Conservation (phyloP, 64 coral and sea anemone genomes). For the Platygyra sinensis region DNA sequence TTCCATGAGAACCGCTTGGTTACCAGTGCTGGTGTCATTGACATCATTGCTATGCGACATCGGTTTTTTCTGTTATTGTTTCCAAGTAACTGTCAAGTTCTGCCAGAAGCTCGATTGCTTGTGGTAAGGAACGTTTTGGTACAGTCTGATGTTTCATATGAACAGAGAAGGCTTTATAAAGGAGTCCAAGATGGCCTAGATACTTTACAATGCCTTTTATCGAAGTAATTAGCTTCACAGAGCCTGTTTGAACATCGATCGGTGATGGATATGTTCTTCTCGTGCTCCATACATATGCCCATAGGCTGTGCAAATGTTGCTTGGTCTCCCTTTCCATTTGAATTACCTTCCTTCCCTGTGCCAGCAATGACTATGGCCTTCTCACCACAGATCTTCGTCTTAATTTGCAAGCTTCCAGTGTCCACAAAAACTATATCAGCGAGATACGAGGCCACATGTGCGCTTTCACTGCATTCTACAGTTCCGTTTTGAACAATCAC, state of each 20-base stretch:
- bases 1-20: slow-evolving; percentile 22
- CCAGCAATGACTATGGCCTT: slow-evolving; percentile 2
- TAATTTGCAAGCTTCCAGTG: slow-evolving; percentile 41
- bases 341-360: neutral
- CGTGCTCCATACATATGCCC: slow-evolving; percentile 5
- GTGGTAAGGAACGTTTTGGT: neutral
- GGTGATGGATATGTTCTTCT: slow-evolving; percentile 13
- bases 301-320: slow-evolving; percentile 5
- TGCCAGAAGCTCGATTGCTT: slow-evolving; percentile 8
- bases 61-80: neutral
- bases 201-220: slow-evolving; percentile 1
- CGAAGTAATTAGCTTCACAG: neutral
- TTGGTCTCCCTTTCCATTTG: slow-evolving; percentile 16
- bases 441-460: slow-evolving; percentile 47
- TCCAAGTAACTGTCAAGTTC: slow-evolving; percentile 11
- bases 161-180: neutral
- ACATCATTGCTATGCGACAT: slow-evolving; percentile 18
- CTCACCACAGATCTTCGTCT: slow-evolving; percentile 21
- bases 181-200: slow-evolving; percentile 1
- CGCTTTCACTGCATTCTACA: slow-evolving; percentile 50
- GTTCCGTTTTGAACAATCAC: slow-evolving; percentile 26
- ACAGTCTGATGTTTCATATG: slow-evolving; percentile 9
- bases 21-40: neutral
- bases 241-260: slow-evolving; percentile 15
- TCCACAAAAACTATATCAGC: slow-evolving; percentile 27